Base-by-base conservation (phyloP, 2,888 invertebrate species). In the Mesorhabditis sp. region DNA sequence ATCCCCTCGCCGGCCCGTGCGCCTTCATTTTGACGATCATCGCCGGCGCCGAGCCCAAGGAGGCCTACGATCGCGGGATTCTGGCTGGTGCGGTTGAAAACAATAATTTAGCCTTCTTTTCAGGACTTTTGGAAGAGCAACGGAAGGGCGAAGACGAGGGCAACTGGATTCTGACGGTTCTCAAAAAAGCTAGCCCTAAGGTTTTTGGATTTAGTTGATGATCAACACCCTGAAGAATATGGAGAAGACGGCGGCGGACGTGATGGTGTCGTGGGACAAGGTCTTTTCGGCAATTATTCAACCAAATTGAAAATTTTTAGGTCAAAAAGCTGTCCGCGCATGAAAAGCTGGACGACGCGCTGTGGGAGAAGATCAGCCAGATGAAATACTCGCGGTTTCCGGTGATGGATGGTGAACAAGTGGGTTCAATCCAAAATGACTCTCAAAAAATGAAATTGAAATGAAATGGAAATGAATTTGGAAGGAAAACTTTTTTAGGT, bases 341-440 rank as follows among this genome's bases (percentile, higher is more conserved):
- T 50, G 58, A 50, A 13, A n/a, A 13, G 58, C 7, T 50, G 10
- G n/a, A 50, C n/a, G 58, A 50, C n/a, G 58, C 7, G n/a, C n/a
- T 50, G 58, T 50, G 58, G 58, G n/a, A 50, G 58, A 50, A 50
- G 58, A 10, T 50, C 58, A 50, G 58, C 58, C 7, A 50, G n/a
- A 50, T 50, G 58, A 10, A 50, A 50, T 50, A 50, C n/a, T 50
- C 58, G 10, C 58, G 58, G 7, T 50, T 50, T n/a, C 58, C 58
- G n/a, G 58, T 50, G 10, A 50, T 50, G 10, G 58, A 50, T 13
- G n/a, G n/a, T n/a, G 58, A n/a, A 50, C 7, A 50, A 50, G 58
- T 50, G 58, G n/a, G 58, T 50, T 50, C 0, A 28, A 28, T 28
- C 28, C 28, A 28, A 28, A 28, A 28, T 28, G 1, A 28, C 28